Conservation (phyloP, 2,888 invertebrate species). For the Sipha maydis region DNA sequence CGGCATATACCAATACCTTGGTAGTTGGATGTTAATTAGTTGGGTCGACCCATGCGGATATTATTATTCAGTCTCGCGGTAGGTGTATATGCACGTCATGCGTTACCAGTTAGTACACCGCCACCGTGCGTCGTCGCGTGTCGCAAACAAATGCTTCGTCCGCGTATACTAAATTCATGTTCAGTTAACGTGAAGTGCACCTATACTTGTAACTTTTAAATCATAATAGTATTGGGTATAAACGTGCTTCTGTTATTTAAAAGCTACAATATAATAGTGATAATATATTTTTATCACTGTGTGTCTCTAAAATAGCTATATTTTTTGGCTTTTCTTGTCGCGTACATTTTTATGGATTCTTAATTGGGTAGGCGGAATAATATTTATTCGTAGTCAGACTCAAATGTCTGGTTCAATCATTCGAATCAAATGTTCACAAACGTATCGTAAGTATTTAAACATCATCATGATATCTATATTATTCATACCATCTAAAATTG, state of each 20-base stretch:
- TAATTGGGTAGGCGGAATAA: too few relatives aligned
- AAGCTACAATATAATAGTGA: not conserved
- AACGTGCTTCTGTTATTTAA: not conserved
- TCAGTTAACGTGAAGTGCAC: not conserved
- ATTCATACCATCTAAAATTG: too few relatives aligned
- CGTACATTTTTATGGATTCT: too few relatives aligned
- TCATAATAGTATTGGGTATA: not conserved
- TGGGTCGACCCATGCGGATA: constrained; percentile 8
- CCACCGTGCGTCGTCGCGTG: not conserved
- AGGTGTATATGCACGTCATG: not conserved
- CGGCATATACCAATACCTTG: not conserved
- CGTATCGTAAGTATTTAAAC: too few relatives aligned
- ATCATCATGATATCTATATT: too few relatives aligned
- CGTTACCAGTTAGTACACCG: not conserved
- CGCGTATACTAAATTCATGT: not conserved
- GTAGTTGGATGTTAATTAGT: constrained; percentile 29
- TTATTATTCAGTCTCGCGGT: not conserved
- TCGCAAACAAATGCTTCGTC: constrained; percentile 1
- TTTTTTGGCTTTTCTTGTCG: too few relatives aligned
- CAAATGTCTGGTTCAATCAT: too few relatives aligned
- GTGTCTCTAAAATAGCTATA: too few relatives aligned
- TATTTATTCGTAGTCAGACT: too few relatives aligned
- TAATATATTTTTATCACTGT: too few relatives aligned
- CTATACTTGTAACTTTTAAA: too few relatives aligned
- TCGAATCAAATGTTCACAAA: too few relatives aligned